Evolutionary conservation across 2,797 vertebrate species (phyloP), one percentile per base, ranked within the genome.

Genomic region (Diceros bicornis): DNA sequence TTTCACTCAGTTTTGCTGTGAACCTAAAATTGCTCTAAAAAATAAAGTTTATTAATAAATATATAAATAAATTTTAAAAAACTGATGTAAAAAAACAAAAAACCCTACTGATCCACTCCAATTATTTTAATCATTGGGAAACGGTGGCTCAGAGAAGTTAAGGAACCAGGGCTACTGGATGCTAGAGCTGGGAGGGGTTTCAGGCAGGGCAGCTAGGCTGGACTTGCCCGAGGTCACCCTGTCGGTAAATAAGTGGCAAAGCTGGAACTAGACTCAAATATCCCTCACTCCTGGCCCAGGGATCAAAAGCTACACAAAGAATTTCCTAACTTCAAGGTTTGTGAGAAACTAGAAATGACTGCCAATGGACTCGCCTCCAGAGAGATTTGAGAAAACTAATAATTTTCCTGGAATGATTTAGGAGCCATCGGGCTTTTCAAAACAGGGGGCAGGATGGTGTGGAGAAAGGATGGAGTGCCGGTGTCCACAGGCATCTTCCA

Each of bases 381-480:
- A 81, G 92, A 95, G 41, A 89, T 77, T 57, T 95, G 52, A 92
- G 52, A 95, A 96, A 85, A 71, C 27, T 11, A 82, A 57, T 55
- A 66, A 50, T 88, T 96, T 92, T 89, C 61, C 93, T 94, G 37
- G 57, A 87, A 59, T 89, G 82, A 91, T 55, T 91, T 66, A 52
- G 50, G 52, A 88, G 50, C 57, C 50, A 81, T 66, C n/a, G 27
- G 62, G 11, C 47, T 83, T 91, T 94, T 95, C 69, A 75, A 52
- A 97, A 82, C 41, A 92, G 2, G 14, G 47, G 13, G 0, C n/a
- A 75, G 52, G 86, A 61, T 83, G 25, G 82, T 11, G 13, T n/a
- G 1, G n/a, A 44, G 57, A 72, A 64, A 50, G 16, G 50, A 77
- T 50, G n/a, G n/a, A 47, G 3, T 17, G 8, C 57, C 44, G 12